A percentile compares a stretch with the other conserved stretches of the same genome.
These are phyloP conservation scores for Periophthalmodon schlosseri DNA, from an alignment of 2,113 vertebrate genomes.

Conservation along the genomic window DNA sequence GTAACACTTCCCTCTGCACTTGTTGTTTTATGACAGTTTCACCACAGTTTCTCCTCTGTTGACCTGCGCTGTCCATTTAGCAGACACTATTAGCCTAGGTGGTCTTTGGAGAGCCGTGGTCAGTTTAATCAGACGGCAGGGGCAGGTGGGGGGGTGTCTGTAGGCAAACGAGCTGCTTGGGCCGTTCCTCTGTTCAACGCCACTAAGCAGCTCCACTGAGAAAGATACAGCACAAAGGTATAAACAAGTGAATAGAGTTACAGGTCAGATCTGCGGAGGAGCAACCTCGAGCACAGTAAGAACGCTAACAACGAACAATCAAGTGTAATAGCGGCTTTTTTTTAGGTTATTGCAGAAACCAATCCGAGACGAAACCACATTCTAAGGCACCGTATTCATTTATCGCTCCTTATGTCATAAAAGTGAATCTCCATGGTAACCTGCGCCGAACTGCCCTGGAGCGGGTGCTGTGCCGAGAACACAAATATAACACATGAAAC, in stretches of 20 bases:
- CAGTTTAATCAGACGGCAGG: constrained; percentile 43
- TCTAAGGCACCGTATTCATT: not conserved
- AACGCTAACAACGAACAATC: too few relatives aligned
- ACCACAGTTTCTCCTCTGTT: not conserved
- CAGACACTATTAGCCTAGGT: constrained; percentile 51
- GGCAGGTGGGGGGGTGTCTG: constrained; percentile 35
- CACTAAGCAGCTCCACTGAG: constrained; percentile 32
- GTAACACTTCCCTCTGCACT: constrained; percentile 13
- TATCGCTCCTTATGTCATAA: not conserved
- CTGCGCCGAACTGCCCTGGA: not conserved
- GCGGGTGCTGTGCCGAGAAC: not conserved
- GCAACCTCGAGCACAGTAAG: too few relatives aligned
- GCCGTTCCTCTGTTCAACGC: constrained; percentile 19
- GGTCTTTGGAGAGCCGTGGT: constrained; percentile 46
- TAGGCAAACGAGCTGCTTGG: constrained; percentile 18
- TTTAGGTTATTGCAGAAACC: not conserved
- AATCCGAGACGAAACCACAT: not conserved
- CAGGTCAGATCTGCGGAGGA: too few relatives aligned
- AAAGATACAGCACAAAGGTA: constrained; percentile 9
- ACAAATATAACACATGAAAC: constrained; percentile 3
- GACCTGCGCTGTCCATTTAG: constrained; percentile 48
- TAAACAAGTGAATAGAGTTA: not conserved
- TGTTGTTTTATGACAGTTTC: constrained; percentile 35
- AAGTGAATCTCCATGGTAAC: not conserved
- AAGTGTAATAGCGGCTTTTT: too few relatives aligned